Conservation (phyloP, 2,888 invertebrate genomes). For the Disparrhopalites patrizii region DNA sequence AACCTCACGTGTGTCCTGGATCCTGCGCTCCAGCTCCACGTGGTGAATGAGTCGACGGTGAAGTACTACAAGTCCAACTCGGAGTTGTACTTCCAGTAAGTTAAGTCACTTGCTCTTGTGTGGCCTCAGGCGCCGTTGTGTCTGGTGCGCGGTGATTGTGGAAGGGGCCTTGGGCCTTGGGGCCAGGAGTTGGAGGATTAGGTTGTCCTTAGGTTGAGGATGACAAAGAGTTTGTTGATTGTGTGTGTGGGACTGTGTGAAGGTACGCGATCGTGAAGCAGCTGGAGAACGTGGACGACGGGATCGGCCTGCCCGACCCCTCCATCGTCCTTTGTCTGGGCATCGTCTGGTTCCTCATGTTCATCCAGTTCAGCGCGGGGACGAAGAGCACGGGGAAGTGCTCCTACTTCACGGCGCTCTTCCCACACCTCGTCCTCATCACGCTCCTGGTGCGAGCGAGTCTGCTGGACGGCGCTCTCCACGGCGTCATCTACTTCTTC, state of each 20-base stretch:
- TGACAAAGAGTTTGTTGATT: not conserved
- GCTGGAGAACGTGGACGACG: conserved; percentile 37
- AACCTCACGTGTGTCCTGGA: conserved; percentile 1
- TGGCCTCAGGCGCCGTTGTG: too few species aligned
- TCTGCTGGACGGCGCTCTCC: conserved; percentile 62
- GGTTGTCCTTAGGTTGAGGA: not conserved
- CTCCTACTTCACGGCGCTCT: conserved; percentile 83
- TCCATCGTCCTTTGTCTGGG: not conserved
- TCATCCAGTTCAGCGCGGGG: not conserved
- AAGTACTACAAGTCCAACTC: conserved; percentile 10
- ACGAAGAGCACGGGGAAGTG: conserved; percentile 57
- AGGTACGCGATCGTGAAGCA: conserved; percentile 46
- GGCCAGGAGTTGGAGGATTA: too few species aligned
- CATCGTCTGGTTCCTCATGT: conserved; percentile 12
- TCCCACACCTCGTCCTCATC: conserved; percentile 74
- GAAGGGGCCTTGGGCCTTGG: too few species aligned
- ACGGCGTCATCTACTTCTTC: conserved; percentile 73
- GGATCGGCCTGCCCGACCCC: conserved; percentile 41
- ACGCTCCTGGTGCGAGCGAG: conserved; percentile 59
- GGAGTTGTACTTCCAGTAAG: conserved; percentile 20
- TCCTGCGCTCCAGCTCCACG: not conserved
- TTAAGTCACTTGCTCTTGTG: not conserved
- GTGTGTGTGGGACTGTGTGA: not conserved
- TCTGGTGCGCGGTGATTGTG: too few species aligned
- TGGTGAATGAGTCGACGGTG: not conserved